phyloP scores from a whole-genome alignment of 2,113 vertebrate species.

The Paramormyrops kingsleyae region DNA sequence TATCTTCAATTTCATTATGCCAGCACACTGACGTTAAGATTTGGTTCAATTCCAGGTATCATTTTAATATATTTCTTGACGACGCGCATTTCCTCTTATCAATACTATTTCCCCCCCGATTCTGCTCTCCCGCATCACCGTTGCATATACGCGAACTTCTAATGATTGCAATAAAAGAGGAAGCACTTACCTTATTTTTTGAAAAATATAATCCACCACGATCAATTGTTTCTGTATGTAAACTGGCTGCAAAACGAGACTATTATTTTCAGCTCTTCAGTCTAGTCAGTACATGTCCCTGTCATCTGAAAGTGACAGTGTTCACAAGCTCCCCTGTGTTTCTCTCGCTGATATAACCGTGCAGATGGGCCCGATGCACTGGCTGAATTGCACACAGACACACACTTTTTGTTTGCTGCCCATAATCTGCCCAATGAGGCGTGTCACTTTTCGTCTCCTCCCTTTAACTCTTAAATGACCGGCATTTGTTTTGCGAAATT shows the following conservation, averaged over 20 bases:
- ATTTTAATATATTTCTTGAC: not conserved
- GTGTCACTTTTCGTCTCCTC: conserved; percentile 69
- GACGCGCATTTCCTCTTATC: not conserved
- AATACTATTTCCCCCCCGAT: not conserved
- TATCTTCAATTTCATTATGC: not conserved
- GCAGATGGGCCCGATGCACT: conserved; percentile 69
- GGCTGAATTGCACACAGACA: conserved; percentile 69
- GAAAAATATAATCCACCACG: conserved; percentile 21
- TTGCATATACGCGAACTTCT: not conserved
- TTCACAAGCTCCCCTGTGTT: conserved; percentile 22
- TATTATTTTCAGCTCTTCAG: conserved; percentile 16
- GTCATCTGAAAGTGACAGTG: conserved; percentile 38
- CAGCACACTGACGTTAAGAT: not conserved
- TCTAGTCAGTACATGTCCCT: conserved; percentile 53
- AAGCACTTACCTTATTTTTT: conserved; percentile 11
- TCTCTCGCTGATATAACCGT: conserved; percentile 36
- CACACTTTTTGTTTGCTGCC: conserved; percentile 78
- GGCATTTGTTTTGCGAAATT: not conserved
- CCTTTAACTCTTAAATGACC: conserved; percentile 64
- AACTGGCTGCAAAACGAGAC: not conserved
- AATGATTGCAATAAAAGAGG: not conserved
- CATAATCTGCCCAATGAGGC: conserved; percentile 79
- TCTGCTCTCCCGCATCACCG: not conserved
- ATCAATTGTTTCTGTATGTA: not conserved
- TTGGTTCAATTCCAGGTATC: not conserved